A percentile compares a stretch with the other conserved stretches of the same genome.
Evolutionary conservation across 2,797 vertebrate species (phyloP).

Genomic region (Microctenopoma stevenorrisi): DNA sequence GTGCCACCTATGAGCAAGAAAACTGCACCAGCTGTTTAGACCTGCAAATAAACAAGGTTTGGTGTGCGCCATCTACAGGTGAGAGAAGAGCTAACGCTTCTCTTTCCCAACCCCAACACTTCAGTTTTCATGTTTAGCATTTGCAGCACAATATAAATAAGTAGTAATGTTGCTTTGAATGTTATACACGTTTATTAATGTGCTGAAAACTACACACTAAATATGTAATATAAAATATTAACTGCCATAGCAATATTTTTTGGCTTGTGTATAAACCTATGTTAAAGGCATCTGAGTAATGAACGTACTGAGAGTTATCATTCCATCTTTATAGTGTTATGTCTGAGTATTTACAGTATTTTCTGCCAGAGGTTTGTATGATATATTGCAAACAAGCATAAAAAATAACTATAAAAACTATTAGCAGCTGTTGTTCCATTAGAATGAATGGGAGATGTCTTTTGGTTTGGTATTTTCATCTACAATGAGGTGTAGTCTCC

Average conservation of each 20-base stretch:
- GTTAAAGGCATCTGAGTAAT: too few relatives aligned
- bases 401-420: background rate
- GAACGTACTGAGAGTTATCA: too few relatives aligned
- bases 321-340: too few relatives aligned
- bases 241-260: too few relatives aligned
- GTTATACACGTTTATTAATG: background rate
- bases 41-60: slow-evolving; percentile 13
- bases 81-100: background rate
- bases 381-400: background rate
- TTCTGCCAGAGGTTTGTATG: background rate
- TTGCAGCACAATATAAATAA: too few relatives aligned
- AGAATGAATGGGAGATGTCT: slow-evolving; percentile 1
- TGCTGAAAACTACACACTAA: too few relatives aligned
- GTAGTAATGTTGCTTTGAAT: too few relatives aligned
- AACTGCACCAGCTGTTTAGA: slow-evolving; percentile 45
- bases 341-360: too few relatives aligned
- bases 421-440: background rate
- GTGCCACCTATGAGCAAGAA: slow-evolving; percentile 39
- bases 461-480: background rate
- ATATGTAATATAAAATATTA: too few relatives aligned
- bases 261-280: too few relatives aligned
- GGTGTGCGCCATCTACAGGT: slow-evolving; percentile 24
- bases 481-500: background rate
- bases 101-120: too few relatives aligned
- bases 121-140: background rate